Evolutionary conservation across 2,888 invertebrate species (phyloP), one percentile per base, ranked within the genome.

Genomic region (Sclerodermus sp.): DNA sequence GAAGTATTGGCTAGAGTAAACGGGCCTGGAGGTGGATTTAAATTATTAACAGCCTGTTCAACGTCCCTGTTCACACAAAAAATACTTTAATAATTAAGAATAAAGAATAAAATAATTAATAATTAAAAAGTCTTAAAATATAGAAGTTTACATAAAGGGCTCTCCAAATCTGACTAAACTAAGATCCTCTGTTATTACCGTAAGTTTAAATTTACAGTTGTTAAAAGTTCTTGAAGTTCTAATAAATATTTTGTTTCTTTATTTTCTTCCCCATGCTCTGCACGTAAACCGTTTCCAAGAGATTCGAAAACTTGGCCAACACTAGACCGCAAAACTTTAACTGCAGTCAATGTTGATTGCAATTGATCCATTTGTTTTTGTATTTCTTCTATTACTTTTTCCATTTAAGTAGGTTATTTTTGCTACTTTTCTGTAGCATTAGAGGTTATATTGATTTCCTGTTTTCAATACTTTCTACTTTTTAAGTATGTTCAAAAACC

Each of bases 291-390:
- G 73, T 90, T 90, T n/a, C 90, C 88, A 41, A 94, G 81, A 0
- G 88, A 87, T 73, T 91, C 90, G 72, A 94, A 93, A 44, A 93
- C 90, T 74, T 90, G 87, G 13, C 90, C 88, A 3, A 93, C 92
- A 76, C 89, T 91, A 0, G 91, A 90, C 47, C 93, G 84, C 45
- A 94, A 77, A 0, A 88, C 85, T 79, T 90, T 88, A 0, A 93
- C 83, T 0, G 91, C 84, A 62, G 84, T 86, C 58, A 94, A 78
- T 9, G 92, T 89, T 0, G 85, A 82, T 76, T 87, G 86, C 42
- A 91, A 76, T 70, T 88, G 89, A 46, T 91, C 90, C 70, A 90
- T 81, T n/a, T n/a, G n/a, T n/a, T n/a, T n/a, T n/a, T n/a, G n/a
- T n/a, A n/a, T n/a, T n/a, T n/a, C n/a, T n/a, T n/a, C n/a, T n/a